phyloP scores from a whole-genome alignment of 2,888 invertebrate species.

The Alsophila aescularia region DNA sequence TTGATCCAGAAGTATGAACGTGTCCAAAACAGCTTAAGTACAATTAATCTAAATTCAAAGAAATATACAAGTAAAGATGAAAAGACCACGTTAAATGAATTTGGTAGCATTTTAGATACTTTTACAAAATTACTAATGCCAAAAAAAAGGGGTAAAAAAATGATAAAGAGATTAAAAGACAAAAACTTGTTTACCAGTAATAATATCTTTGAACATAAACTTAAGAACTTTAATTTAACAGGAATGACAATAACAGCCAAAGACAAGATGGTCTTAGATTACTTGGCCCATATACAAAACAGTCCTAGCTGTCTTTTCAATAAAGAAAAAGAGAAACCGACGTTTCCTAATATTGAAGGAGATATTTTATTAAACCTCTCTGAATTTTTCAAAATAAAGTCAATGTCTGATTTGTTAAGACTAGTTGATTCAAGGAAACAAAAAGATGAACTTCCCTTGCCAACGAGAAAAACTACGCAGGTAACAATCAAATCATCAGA shows the following conservation, averaged over 20 bases:
- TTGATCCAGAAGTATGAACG: slow-evolving; percentile 66
- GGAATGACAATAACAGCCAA: slow-evolving; percentile 59
- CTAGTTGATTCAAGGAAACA: slow-evolving; percentile 39
- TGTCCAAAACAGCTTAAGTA: slow-evolving; percentile 52
- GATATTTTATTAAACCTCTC: slow-evolving; percentile 67
- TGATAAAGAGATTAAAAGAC: slow-evolving; percentile 49
- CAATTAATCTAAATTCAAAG: slow-evolving; percentile 32
- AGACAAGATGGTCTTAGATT: slow-evolving; percentile 70
- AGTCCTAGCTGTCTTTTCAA: slow-evolving; percentile 60
- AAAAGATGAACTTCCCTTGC: slow-evolving; percentile 21
- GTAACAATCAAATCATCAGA: slow-evolving; percentile 10
- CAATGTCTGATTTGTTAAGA: slow-evolving; percentile 65
- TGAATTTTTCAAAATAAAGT: slow-evolving; percentile 72
- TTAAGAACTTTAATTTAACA: slow-evolving; percentile 52
- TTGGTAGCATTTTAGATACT: slow-evolving; percentile 64
- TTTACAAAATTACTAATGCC: slow-evolving; percentile 69
- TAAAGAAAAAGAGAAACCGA: slow-evolving; percentile 34
- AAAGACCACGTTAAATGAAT: slow-evolving; percentile 53
- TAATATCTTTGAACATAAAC: slow-evolving; percentile 46
- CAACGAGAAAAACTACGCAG: slow-evolving; percentile 11
- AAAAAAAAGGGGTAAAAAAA: slow-evolving; percentile 50
- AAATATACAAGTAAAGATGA: slow-evolving; percentile 45
- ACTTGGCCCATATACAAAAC: slow-evolving; percentile 60
- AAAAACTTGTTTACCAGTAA: slow-evolving; percentile 45
- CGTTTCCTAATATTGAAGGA: slow-evolving; percentile 55